Conservation (phyloP, 2,797 vertebrate genomes). For the Microctenopoma steveboyesi region DNA sequence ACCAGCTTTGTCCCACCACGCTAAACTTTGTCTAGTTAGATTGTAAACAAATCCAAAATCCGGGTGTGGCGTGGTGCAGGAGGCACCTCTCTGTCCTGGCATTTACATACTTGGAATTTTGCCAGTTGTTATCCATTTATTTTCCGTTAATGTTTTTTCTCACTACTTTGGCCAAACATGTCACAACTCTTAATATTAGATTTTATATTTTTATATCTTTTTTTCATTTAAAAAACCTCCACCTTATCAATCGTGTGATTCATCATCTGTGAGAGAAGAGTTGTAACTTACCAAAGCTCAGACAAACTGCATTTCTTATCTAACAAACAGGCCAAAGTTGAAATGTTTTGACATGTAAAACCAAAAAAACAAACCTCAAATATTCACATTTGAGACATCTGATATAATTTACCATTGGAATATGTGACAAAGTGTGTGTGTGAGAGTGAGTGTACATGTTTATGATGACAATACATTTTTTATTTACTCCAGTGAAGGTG, state of each 20-base stretch:
- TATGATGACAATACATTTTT: slow-evolving; percentile 1
- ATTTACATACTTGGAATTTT: no score
- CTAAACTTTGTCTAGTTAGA: no score
- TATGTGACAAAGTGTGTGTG: not conserved
- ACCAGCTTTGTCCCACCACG: not conserved
- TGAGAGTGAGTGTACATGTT: not conserved
- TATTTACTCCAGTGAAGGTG: slow-evolving; percentile 80
- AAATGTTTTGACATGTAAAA: not conserved
- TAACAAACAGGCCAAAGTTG: not conserved
- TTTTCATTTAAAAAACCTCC: no score
- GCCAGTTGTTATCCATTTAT: no score
- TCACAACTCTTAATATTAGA: no score
- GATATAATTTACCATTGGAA: no score
- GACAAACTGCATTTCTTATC: no score
- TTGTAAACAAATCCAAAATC: not conserved
- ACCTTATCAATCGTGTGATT: not conserved
- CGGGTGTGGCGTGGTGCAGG: no score
- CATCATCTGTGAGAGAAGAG: not conserved
- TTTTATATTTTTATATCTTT: no score
- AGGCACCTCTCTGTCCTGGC: no score
- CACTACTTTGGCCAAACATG: no score
- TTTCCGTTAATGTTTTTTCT: no score
- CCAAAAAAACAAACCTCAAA: not conserved
- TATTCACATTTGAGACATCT: not conserved
- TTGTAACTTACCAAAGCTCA: not conserved